phyloP scores from a whole-genome alignment of 2,888 invertebrate genomes.

The Lumbricus terrestris region DNA sequence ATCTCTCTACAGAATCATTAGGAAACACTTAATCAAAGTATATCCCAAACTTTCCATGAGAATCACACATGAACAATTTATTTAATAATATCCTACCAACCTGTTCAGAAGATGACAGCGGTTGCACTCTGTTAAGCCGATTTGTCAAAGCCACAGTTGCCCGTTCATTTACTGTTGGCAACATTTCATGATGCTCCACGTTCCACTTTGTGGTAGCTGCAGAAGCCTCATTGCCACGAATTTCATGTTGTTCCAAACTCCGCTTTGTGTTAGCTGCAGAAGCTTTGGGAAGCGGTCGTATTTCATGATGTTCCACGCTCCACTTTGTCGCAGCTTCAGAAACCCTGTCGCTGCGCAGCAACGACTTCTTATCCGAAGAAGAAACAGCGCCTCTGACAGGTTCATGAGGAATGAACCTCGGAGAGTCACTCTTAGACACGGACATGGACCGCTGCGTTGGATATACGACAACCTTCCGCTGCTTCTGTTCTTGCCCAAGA shows the following conservation, averaged over 20 bases:
- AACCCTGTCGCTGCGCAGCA: neutral
- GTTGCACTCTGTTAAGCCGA: neutral
- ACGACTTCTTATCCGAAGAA: conserved; percentile 12
- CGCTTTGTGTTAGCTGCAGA: neutral
- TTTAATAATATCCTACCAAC: neutral
- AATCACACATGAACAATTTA: no score
- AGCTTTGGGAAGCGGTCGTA: neutral
- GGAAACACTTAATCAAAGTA: no score
- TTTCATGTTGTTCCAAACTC: no score
- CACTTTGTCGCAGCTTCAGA: neutral
- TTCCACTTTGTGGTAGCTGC: neutral
- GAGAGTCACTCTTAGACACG: neutral
- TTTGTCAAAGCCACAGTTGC: neutral
- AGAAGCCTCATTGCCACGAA: neutral
- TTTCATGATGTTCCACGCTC: neutral
- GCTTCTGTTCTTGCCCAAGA: neutral
- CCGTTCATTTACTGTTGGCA: neutral
- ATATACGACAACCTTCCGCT: neutral
- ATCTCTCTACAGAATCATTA: no score
- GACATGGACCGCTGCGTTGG: neutral
- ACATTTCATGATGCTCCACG: no score
- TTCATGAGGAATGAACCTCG: conserved; percentile 29
- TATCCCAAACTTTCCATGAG: no score
- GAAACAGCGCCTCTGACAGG: conserved; percentile 32
- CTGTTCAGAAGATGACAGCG: neutral